Evolutionary conservation across 2,888 invertebrate genomes (phyloP).

Genomic region (Amiota minor): DNA sequence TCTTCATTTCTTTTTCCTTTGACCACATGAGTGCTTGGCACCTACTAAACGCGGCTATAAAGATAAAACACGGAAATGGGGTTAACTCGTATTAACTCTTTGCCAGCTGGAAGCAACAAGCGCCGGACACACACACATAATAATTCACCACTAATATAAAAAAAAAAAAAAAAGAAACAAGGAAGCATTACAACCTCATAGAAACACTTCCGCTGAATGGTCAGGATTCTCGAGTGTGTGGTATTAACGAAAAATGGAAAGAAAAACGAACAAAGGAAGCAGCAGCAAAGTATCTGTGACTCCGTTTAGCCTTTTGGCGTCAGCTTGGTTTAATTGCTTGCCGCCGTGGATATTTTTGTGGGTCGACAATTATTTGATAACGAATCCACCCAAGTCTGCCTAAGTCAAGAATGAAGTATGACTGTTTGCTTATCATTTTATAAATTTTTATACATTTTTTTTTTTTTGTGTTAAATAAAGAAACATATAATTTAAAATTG

Average conservation of each 20-base stretch:
- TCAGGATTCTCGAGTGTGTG: constrained; percentile 2
- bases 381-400: constrained; percentile 44
- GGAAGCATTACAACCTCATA: constrained; percentile 12
- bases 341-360: constrained; percentile 46
- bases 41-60: constrained; percentile 71
- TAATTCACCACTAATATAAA: constrained; percentile 3
- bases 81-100: constrained; percentile 56
- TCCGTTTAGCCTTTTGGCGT: constrained; percentile 49
- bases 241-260: not conserved
- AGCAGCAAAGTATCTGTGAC: constrained; percentile 26
- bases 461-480: not conserved
- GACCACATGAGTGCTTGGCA: constrained; percentile 57
- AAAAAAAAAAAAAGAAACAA: constrained; percentile 5
- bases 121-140: constrained; percentile 28
- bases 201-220: not conserved
- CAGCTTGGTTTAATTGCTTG: constrained; percentile 69
- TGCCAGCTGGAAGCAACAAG: constrained; percentile 52
- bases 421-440: not conserved
- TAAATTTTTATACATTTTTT: too few species aligned
- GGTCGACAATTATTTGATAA: constrained; percentile 74
- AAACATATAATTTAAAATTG: constrained; percentile 53
- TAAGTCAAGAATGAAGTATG: constrained; percentile 15
- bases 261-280: constrained; percentile 8
- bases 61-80: constrained; percentile 67
- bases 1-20: not conserved